phyloP scores from a whole-genome alignment of 2,797 vertebrate species.

The Anguilla pacifica region DNA sequence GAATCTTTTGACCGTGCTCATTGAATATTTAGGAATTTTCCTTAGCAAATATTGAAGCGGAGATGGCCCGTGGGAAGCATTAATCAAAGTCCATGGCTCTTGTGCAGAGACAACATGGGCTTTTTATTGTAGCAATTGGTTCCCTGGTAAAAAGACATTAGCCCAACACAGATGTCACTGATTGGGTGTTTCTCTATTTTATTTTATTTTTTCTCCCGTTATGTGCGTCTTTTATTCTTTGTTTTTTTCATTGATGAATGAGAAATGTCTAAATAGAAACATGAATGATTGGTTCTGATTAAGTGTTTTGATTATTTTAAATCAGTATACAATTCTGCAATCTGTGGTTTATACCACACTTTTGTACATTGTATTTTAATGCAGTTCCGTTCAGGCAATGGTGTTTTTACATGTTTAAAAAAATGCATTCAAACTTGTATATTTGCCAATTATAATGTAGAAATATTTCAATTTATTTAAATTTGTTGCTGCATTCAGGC shows the following conservation, averaged over 20 bases:
- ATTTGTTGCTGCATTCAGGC: not conserved
- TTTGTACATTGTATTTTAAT: no score
- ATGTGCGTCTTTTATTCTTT: not conserved
- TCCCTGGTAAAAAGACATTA: constrained; percentile 78
- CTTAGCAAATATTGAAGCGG: constrained; percentile 81
- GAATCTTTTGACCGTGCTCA: constrained; percentile 85
- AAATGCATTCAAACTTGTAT: not conserved
- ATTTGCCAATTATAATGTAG: not conserved
- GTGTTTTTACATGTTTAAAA: not conserved
- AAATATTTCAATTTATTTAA: not conserved
- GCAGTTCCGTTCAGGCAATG: not conserved
- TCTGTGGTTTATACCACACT: not conserved
- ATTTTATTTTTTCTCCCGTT: not conserved
- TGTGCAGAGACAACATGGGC: constrained; percentile 76
- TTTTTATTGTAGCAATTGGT: constrained; percentile 82
- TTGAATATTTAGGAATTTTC: constrained; percentile 86
- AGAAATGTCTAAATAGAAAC: not conserved
- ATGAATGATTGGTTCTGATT: not conserved
- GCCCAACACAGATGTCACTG: constrained; percentile 74
- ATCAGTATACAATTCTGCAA: not conserved
- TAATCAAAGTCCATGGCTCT: constrained; percentile 80
- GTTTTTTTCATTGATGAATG: not conserved
- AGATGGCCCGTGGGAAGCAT: constrained; percentile 80
- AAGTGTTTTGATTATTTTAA: not conserved
- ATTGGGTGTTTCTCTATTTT: constrained; percentile 16